Percentiles rank a stretch among this genome's conserved stretches.
Conservation (phyloP, 2,797 vertebrate genomes). For the Sphaeramia orbicularis region DNA sequence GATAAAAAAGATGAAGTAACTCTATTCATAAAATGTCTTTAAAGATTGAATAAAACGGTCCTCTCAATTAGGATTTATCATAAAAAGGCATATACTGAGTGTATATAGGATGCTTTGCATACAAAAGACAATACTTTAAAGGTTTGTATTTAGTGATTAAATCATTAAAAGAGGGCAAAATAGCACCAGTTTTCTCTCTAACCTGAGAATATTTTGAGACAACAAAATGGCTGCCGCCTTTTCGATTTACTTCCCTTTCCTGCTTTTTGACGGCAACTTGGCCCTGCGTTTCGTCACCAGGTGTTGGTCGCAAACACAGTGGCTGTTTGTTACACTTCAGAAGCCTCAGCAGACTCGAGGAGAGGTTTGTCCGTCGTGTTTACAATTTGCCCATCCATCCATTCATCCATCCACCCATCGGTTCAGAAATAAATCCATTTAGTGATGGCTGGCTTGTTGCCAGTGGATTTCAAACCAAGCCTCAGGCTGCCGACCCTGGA, state of each 20-base stretch:
- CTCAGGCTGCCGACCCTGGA: constrained; percentile 55
- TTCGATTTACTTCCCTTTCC: constrained; percentile 85
- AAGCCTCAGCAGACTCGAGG: constrained; percentile 53
- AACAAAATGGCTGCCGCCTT: constrained; percentile 76
- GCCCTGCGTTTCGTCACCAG: constrained; percentile 55
- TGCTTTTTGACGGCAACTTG: constrained; percentile 63
- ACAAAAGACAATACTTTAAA: constrained; percentile 77
- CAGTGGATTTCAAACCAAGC: constrained; percentile 59
- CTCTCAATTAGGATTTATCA: constrained; percentile 71
- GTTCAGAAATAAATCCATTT: constrained; percentile 67
- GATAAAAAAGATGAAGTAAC: constrained; percentile 77
- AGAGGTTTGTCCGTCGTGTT: constrained; percentile 61
- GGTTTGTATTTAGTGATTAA: constrained; percentile 74
- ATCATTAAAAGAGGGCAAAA: constrained; percentile 71
- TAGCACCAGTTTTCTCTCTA: constrained; percentile 95
- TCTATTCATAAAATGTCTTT: constrained; percentile 75
- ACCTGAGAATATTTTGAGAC: constrained; percentile 93
- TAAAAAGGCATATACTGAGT: constrained; percentile 78
- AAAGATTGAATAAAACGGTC: constrained; percentile 69
- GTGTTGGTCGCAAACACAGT: constrained; percentile 48
- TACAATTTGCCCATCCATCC: constrained; percentile 44
- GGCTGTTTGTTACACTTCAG: constrained; percentile 51
- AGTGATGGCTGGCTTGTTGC: constrained; percentile 66
- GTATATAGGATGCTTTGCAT: constrained; percentile 77
- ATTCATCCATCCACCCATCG: constrained; percentile 13